These are phyloP conservation scores for Puffinus mauretanicus DNA, from an alignment of 2,113 vertebrate genomes.

Conservation along the genomic window DNA sequence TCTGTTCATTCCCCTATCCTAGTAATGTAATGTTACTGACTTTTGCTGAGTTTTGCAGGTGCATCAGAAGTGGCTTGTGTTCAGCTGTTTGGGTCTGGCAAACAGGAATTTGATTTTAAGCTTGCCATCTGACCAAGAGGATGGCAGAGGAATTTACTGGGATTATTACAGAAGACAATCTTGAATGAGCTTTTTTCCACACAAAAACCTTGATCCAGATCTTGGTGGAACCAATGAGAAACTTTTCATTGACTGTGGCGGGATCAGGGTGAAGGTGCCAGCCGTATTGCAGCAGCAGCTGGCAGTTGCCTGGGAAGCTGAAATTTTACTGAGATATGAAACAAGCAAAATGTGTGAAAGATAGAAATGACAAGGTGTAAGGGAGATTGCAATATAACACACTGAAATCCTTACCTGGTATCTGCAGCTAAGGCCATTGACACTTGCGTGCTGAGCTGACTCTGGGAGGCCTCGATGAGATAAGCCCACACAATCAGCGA, in stretches of 20 bases:
- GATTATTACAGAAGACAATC: not conserved
- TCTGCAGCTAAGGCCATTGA: not conserved
- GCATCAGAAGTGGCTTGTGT: not conserved
- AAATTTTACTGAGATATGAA: conserved; percentile 13
- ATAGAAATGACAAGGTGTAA: conserved; percentile 25
- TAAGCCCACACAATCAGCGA: not conserved
- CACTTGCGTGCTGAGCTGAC: not conserved
- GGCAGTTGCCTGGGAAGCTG: not conserved
- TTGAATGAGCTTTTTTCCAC: not conserved
- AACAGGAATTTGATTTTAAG: not conserved
- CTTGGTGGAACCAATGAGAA: not conserved
- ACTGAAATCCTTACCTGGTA: not conserved
- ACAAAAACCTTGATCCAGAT: not conserved
- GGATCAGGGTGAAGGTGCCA: not conserved
- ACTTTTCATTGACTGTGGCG: not conserved
- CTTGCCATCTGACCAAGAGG: not conserved
- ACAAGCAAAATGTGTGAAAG: conserved; percentile 30
- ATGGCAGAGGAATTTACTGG: not conserved
- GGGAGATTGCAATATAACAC: not conserved
- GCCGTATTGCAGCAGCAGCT: not conserved
- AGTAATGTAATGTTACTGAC: not conserved
- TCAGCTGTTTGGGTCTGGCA: not conserved
- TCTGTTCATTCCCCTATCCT: not conserved
- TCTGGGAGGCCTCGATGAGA: not conserved
- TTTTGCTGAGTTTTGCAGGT: not conserved